These are phyloP conservation scores for Zoanthus solanderi DNA, from an alignment of 92 coral and sea anemone species.

Conservation along the genomic window DNA sequence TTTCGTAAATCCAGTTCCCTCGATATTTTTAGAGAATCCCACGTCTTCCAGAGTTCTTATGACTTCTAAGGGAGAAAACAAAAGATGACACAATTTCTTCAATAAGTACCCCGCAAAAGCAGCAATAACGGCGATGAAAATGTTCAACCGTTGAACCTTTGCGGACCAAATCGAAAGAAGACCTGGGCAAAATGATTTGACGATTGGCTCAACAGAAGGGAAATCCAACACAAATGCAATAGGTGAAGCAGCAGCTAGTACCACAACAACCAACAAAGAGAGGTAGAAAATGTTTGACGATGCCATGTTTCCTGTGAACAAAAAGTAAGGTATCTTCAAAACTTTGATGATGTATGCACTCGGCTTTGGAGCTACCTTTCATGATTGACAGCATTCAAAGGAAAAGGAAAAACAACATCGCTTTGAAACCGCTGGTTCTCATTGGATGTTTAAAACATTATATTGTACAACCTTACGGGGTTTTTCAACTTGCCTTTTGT, in stretches of 20 bases:
- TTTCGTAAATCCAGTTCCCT: slow-evolving; percentile 58
- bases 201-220: slow-evolving; percentile 43
- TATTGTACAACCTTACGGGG: neutral
- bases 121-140: slow-evolving; percentile 36
- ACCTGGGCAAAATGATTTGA: slow-evolving; percentile 33
- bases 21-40: slow-evolving; percentile 71
- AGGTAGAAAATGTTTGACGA: slow-evolving; percentile 52
- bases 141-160: slow-evolving; percentile 38
- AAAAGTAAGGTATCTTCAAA: neutral
- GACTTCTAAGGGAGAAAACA: slow-evolving; percentile 75
- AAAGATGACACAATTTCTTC: slow-evolving; percentile 66
- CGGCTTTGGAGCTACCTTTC: neutral
- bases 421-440: neutral
- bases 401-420: neutral
- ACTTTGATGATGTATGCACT: neutral
- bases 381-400: neutral
- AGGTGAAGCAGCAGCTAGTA: slow-evolving; percentile 63
- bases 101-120: slow-evolving; percentile 42
- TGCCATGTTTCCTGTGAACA: slow-evolving; percentile 23
- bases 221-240: slow-evolving; percentile 53
- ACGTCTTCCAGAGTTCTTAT: slow-evolving; percentile 73
- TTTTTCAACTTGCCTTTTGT: neutral
- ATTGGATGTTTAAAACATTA: too few relatives aligned
- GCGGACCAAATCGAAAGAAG: slow-evolving; percentile 26
- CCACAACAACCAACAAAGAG: slow-evolving; percentile 52